These are phyloP conservation scores for Cynopterus sphinx DNA, from an alignment of 2,797 vertebrate genomes.

Conservation along the genomic window DNA sequence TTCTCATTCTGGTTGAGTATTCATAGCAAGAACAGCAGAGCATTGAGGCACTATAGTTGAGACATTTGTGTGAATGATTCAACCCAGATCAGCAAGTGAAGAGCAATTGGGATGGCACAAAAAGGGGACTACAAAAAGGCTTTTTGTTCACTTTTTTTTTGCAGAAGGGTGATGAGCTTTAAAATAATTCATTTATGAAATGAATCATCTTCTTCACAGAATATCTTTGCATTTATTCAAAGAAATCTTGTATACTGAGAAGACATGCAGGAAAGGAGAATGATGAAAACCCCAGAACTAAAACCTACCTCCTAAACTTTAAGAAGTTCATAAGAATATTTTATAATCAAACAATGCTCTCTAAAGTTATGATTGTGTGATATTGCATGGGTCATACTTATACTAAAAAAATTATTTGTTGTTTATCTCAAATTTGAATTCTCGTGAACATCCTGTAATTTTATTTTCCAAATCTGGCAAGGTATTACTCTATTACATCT, in stretches of 20 bases:
- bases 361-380: background rate
- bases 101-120: background rate
- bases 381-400: background rate
- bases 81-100: slow-evolving; percentile 12
- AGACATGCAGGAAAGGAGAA: background rate
- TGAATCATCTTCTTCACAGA: slow-evolving; percentile 27
- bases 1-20: background rate
- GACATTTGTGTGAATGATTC: slow-evolving; percentile 1
- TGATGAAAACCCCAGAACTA: background rate
- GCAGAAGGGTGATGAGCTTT: background rate
- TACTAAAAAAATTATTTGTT: background rate
- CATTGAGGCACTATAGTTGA: background rate
- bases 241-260: background rate
- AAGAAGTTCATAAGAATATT: background rate
- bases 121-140: background rate
- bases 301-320: slow-evolving; percentile 44
- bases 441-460: background rate
- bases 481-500: background rate
- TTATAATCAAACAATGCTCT: background rate
- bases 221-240: slow-evolving; percentile 27
- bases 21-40: background rate
- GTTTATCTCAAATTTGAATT: slow-evolving; percentile 21
- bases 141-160: slow-evolving; percentile 6
- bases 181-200: slow-evolving; percentile 49
- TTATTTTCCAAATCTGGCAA: slow-evolving; percentile 15